Base-by-base conservation (phyloP, 2,888 invertebrate genomes). In the Azorinus chamasolen region DNA sequence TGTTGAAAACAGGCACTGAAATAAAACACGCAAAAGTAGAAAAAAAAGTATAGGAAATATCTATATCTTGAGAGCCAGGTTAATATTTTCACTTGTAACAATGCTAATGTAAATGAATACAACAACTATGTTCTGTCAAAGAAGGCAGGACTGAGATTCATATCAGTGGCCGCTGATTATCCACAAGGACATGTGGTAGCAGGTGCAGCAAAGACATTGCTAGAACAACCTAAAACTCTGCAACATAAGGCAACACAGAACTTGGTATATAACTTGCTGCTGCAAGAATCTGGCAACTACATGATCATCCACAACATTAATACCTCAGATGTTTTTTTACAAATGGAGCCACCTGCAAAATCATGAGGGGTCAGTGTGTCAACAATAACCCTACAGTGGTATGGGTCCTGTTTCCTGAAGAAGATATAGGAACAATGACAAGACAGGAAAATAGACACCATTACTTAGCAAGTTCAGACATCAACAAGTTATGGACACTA, bases 91-190 rank as follows among this genome's bases (percentile, higher is more conserved):
- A 41, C 10, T 41, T 12, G 41, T 41, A 41, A 16, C 10, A 41
- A 41, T 16, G 8, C 41, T 41, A 12, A 41, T 41, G 41, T 41
- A 41, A 41, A 41, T 41, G 41, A 41, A 16, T 41, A 41, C 41
- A 41, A 41, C 41, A 41, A 41, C 10, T 16, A 41, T 41, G 41
- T 41, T 41, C 41, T 41, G 41, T 41, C 41, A 41, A 41, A 41
- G 41, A 41, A 41, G 16, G 16, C 41, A 41, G 8, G 41, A 16
- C 16, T 41, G 8, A 41, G 16, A 12, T 41, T 12, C 41, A 41
- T 41, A 41, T 16, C 41, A 16, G 41, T 41, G 41, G 41, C 41
- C 16, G 16, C 16, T 41, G 41, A 41, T 41, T 41, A 41, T 16
- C 16, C 41, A 41, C 41, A 41, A 41, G 41, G 41, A 41, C 41